phyloP scores from a whole-genome alignment of 1,140 invertebrate species.

The Hyphantria cunea region DNA sequence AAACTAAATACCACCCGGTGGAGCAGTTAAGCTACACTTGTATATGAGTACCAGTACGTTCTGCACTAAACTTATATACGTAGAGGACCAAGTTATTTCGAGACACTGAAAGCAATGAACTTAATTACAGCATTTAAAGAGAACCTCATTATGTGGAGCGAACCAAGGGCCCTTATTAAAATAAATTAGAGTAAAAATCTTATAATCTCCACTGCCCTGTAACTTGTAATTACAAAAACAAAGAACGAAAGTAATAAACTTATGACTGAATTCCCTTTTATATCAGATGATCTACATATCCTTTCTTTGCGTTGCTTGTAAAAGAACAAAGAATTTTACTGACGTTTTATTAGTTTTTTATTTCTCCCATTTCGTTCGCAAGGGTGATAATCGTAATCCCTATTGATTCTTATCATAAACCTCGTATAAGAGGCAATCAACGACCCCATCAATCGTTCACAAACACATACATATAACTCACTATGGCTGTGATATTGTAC shows the following conservation, averaged over 20 bases:
- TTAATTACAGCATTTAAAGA: slow-evolving; percentile 4
- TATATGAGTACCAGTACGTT: no score
- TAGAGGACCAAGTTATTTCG: neutral
- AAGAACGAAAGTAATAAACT: no score
- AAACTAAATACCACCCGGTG: no score
- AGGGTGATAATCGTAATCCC: neutral
- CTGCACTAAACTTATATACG: neutral
- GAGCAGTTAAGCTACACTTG: no score
- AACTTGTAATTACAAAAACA: neutral
- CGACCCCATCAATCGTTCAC: neutral
- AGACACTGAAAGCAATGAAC: neutral
- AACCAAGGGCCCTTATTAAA: neutral
- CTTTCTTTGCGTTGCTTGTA: neutral
- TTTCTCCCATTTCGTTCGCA: neutral
- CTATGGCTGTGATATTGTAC: slow-evolving; percentile 4
- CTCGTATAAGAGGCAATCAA: neutral
- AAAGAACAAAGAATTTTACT: neutral
- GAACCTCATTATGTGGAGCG: slow-evolving; percentile 1
- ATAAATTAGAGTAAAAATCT: slow-evolving; percentile 2
- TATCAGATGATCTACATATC: no score
- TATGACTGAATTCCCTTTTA: no score
- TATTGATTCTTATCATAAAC: slow-evolving; percentile 4
- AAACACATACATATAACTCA: slow-evolving; percentile 5
- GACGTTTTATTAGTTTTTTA: neutral
- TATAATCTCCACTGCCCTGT: neutral